Percentiles rank a stretch among this genome's conserved stretches.
Conservation (phyloP, 2,113 vertebrate species). For the Ancistrus triradiatus region DNA sequence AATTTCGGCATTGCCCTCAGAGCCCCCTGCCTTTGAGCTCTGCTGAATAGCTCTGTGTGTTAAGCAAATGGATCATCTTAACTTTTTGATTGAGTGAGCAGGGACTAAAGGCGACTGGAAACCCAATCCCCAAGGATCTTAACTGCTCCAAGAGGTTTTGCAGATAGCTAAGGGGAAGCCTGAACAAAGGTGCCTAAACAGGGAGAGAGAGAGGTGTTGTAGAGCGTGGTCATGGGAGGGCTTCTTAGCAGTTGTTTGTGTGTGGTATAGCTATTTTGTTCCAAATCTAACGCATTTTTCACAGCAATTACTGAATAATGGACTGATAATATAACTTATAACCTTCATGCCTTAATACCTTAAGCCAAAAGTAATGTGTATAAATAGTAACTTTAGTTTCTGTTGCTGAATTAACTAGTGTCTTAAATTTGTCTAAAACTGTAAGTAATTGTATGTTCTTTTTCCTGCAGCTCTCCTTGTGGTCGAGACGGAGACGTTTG, state of each 20-base stretch:
- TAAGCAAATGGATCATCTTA: slow-evolving; percentile 78
- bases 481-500: slow-evolving; percentile 76
- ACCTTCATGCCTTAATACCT: no score
- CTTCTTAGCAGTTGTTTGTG: no score
- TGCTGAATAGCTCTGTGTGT: slow-evolving; percentile 72
- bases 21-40: slow-evolving; percentile 66
- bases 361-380: no score
- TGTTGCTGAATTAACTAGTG: no score
- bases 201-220: slow-evolving; percentile 36
- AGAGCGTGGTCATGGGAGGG: slow-evolving; percentile 10
- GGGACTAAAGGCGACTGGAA: slow-evolving; percentile 74
- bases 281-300: neutral
- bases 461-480: slow-evolving; percentile 68
- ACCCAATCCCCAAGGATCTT: slow-evolving; percentile 70
- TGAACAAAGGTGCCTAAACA: slow-evolving; percentile 67
- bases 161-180: slow-evolving; percentile 60
- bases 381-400: no score
- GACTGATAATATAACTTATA: neutral
- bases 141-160: slow-evolving; percentile 71
- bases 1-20: slow-evolving; percentile 41
- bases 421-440: neutral
- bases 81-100: slow-evolving; percentile 76
- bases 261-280: neutral
- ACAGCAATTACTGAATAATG: neutral
- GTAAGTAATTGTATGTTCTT: slow-evolving; percentile 21